Conservation (phyloP, 2,797 vertebrate genomes). For the Cichlasoma orientale region DNA sequence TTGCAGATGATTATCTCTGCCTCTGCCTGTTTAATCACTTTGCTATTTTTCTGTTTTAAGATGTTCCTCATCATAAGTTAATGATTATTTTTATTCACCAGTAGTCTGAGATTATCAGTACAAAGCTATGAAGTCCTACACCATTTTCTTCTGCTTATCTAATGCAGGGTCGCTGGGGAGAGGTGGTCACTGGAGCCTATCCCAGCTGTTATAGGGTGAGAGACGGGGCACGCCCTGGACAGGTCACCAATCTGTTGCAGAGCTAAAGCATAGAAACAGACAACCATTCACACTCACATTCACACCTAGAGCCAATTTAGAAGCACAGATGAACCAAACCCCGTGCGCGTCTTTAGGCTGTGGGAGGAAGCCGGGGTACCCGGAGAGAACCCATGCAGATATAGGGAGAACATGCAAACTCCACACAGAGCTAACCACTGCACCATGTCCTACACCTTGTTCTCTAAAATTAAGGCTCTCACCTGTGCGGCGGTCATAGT, state of each 20-base stretch:
- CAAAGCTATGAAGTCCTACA: no score
- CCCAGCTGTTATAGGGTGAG: no score
- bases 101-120: background rate
- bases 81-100: background rate
- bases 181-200: no score
- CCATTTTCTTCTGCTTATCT: no score
- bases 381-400: background rate
- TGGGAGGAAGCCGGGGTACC: background rate
- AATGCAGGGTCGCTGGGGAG: no score
- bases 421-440: background rate
- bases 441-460: background rate
- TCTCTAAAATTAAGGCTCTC: conserved; percentile 17
- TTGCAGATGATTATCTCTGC: background rate
- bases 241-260: background rate
- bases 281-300: background rate
- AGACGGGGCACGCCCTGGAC: no score
- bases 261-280: background rate
- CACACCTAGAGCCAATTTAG: no score
- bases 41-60: background rate
- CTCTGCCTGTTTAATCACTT: background rate
- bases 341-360: background rate
- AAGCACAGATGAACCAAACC: no score
- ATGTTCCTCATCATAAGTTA: background rate
- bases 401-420: background rate
- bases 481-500: conserved; percentile 87